These are phyloP conservation scores for Drepana falcataria DNA, from an alignment of 2,888 invertebrate species.

Conservation along the genomic window DNA sequence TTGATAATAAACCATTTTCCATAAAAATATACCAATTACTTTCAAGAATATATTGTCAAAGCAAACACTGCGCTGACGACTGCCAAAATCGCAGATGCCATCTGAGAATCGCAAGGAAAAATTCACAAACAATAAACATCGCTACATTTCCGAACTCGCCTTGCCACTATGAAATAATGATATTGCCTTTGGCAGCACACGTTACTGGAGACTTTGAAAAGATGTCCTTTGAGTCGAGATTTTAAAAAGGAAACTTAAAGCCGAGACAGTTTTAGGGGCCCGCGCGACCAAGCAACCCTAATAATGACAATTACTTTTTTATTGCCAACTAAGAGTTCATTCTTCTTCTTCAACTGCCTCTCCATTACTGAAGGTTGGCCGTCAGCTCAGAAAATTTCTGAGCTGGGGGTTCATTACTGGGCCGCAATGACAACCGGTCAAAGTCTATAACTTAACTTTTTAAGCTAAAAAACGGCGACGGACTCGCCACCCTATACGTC, in stretches of 20 bases:
- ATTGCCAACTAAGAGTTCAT: background rate
- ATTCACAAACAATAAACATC: slow-evolving; percentile 55
- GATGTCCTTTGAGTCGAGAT: slow-evolving; percentile 35
- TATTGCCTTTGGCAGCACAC: slow-evolving; percentile 59
- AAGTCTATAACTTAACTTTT: too few relatives aligned
- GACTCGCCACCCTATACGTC: too few relatives aligned
- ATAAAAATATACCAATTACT: too few relatives aligned
- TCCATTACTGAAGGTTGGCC: too few relatives aligned
- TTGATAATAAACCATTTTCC: too few relatives aligned
- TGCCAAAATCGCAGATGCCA: slow-evolving; percentile 45
- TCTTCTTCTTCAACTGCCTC: too few relatives aligned
- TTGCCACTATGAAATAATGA: slow-evolving; percentile 56
- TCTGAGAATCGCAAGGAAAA: slow-evolving; percentile 30
- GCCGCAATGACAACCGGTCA: too few relatives aligned
- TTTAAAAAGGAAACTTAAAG: slow-evolving; percentile 30
- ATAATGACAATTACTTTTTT: background rate
- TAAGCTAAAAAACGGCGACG: too few relatives aligned
- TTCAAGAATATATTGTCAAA: too few relatives aligned
- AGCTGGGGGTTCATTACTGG: too few relatives aligned
- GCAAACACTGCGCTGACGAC: slow-evolving; percentile 11
- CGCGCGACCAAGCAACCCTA: background rate
- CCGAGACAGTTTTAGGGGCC: slow-evolving; percentile 25
- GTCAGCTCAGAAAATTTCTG: too few relatives aligned
- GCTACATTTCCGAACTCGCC: slow-evolving; percentile 49
- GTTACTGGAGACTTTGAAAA: slow-evolving; percentile 28